Evolutionary conservation across 1,140 invertebrate genomes (phyloP).

Genomic region (Eurosta solidaginis): DNA sequence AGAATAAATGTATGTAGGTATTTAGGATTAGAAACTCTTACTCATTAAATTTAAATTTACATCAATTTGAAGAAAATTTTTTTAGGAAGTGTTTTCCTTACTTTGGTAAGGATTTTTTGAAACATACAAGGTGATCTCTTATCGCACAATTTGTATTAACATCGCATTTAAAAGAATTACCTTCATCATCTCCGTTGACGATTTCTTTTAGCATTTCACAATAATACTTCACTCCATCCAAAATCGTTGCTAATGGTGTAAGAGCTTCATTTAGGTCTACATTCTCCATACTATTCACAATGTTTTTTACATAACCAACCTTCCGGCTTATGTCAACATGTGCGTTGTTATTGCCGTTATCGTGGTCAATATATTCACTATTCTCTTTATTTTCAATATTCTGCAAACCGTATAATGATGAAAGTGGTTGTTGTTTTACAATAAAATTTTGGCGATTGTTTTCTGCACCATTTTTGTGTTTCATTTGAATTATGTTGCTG

Average conservation of each 20-base stretch:
- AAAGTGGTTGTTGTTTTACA: neutral
- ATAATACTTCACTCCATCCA: slow-evolving; percentile 44
- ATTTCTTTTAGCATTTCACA: slow-evolving; percentile 44
- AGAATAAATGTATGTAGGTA: too few species aligned
- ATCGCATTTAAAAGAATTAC: too few species aligned
- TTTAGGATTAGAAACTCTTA: too few species aligned
- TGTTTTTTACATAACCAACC: neutral
- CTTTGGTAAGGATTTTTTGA: too few species aligned
- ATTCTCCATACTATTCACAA: neutral
- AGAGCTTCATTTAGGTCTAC: neutral
- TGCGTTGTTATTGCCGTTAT: neutral
- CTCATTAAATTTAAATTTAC: too few species aligned
- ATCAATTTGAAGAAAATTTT: too few species aligned
- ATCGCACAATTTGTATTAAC: neutral
- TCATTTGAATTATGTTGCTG: neutral
- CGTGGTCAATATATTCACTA: neutral
- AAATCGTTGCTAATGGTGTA: slow-evolving; percentile 29
- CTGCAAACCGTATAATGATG: neutral
- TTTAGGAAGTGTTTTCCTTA: too few species aligned
- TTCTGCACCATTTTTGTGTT: neutral
- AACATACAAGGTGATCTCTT: neutral
- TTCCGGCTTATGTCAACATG: neutral
- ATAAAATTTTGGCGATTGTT: neutral
- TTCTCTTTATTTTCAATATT: neutral
- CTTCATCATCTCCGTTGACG: slow-evolving; percentile 33